Evolutionary conservation across 2,113 vertebrate genomes (phyloP).

Genomic region (Orthonyx spaldingii): DNA sequence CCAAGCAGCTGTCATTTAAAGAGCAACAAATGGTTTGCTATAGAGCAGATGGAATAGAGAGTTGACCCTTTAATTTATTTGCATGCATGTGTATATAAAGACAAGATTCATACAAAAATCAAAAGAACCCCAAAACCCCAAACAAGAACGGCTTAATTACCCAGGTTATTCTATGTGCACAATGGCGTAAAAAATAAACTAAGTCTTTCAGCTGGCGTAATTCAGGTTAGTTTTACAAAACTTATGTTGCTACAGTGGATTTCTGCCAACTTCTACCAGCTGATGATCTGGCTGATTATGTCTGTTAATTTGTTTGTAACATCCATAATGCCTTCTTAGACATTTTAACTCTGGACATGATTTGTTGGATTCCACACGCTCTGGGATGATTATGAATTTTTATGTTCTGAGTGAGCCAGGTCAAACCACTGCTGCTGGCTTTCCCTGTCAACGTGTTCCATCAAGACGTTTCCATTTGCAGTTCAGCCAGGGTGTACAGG

Average conservation of each 20-base stretch:
- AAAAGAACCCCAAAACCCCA: not conserved
- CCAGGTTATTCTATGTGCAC: not conserved
- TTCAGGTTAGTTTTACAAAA: constrained; percentile 29
- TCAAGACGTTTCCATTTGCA: not conserved
- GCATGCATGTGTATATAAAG: not conserved
- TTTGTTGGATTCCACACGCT: constrained; percentile 27
- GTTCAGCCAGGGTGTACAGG: not conserved
- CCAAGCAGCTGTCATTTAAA: constrained; percentile 62
- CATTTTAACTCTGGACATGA: constrained; percentile 31
- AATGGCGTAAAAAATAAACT: not conserved
- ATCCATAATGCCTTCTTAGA: constrained; percentile 6
- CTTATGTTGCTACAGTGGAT: not conserved
- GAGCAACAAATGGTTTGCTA: constrained; percentile 34
- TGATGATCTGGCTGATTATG: constrained; percentile 55
- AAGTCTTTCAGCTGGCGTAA: not conserved
- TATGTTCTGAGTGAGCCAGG: not conserved
- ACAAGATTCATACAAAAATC: not conserved
- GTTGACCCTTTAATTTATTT: constrained; percentile 37
- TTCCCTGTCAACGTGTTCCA: not conserved
- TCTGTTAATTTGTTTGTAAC: constrained; percentile 37
- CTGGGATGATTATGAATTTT: not conserved
- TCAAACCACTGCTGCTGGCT: not conserved
- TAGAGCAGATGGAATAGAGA: constrained; percentile 21
- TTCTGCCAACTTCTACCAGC: constrained; percentile 51
- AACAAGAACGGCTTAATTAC: not conserved